Conservation (phyloP, 2,888 invertebrate genomes). For the Unio delphinus region DNA sequence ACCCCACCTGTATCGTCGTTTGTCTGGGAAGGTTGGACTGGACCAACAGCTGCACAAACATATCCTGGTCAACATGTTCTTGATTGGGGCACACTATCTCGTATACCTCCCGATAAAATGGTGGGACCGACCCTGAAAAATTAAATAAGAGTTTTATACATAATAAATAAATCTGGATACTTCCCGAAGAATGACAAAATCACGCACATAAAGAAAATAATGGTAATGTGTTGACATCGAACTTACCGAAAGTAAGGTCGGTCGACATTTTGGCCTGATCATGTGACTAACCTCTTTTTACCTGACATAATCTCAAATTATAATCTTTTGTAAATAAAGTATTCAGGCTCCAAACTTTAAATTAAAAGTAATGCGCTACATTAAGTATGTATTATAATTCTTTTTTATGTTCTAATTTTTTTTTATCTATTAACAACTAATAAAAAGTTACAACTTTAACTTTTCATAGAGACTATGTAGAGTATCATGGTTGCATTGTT, state of each 20-base stretch:
- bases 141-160: conserved; percentile 1
- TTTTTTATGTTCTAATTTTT: too few relatives aligned
- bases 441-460: too few relatives aligned
- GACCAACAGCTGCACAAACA: conserved; percentile 68
- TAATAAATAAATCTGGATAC: neutral
- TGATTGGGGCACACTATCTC: conserved; percentile 71
- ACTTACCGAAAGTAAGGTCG: conserved; percentile 63
- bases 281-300: conserved; percentile 43
- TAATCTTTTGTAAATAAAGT: conserved; percentile 9
- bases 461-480: conserved; percentile 17
- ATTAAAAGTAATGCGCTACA: neutral
- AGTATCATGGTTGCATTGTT: conserved; percentile 44
- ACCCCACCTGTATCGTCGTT: conserved; percentile 66
- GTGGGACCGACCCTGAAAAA: conserved; percentile 69
- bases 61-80: conserved; percentile 70
- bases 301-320: neutral
- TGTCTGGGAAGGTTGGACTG: conserved; percentile 68
- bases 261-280: conserved; percentile 65
- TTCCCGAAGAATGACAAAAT: neutral
- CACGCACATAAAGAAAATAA: conserved; percentile 1
- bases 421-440: too few relatives aligned
- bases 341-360: neutral
- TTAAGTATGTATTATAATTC: neutral
- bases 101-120: conserved; percentile 71
- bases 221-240: conserved; percentile 10